Conservation (phyloP, 1,140 invertebrate species). For the Drosophila pandora region DNA sequence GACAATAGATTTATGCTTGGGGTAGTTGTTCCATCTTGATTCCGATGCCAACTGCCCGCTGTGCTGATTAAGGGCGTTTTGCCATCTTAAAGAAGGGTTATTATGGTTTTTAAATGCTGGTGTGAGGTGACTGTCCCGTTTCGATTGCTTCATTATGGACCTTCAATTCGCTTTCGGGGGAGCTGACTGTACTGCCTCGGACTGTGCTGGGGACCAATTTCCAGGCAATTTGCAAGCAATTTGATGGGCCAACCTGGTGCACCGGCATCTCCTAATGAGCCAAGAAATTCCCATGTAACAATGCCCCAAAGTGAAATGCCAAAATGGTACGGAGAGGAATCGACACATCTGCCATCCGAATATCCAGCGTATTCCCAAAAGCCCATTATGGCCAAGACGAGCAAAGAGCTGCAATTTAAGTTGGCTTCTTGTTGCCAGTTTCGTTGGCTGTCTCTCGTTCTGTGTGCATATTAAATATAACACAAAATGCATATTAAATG, state of each 20-base stretch:
- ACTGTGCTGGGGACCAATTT: constrained; percentile 67
- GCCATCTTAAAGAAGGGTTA: constrained; percentile 75
- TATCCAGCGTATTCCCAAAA: constrained; percentile 60
- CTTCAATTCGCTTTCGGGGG: constrained; percentile 1
- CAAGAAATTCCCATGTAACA: constrained; percentile 74
- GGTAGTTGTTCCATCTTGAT: constrained; percentile 62
- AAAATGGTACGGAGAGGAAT: constrained; percentile 36
- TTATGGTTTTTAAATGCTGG: constrained; percentile 17
- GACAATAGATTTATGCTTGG: constrained; percentile 80
- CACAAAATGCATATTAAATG: constrained; percentile 83
- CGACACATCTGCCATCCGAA: constrained; percentile 50
- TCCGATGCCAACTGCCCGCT: constrained; percentile 63
- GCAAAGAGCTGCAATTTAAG: constrained; percentile 63
- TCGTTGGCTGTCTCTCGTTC: constrained; percentile 12
- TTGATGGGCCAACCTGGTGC: constrained; percentile 58
- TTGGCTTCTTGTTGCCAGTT: constrained; percentile 48
- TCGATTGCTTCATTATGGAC: constrained; percentile 68
- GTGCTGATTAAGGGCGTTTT: constrained; percentile 78
- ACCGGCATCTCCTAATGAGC: constrained; percentile 65
- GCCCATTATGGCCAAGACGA: constrained; percentile 73
- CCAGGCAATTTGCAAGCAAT: constrained; percentile 72
- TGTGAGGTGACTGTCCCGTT: constrained; percentile 40
- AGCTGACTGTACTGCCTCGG: constrained; percentile 32
- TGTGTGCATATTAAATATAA: constrained; percentile 82
- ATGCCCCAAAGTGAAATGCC: constrained; percentile 78